Evolutionary conservation across 2,113 vertebrate species (phyloP), one percentile per base, ranked within the genome.

Genomic region (Aythya baeri): DNA sequence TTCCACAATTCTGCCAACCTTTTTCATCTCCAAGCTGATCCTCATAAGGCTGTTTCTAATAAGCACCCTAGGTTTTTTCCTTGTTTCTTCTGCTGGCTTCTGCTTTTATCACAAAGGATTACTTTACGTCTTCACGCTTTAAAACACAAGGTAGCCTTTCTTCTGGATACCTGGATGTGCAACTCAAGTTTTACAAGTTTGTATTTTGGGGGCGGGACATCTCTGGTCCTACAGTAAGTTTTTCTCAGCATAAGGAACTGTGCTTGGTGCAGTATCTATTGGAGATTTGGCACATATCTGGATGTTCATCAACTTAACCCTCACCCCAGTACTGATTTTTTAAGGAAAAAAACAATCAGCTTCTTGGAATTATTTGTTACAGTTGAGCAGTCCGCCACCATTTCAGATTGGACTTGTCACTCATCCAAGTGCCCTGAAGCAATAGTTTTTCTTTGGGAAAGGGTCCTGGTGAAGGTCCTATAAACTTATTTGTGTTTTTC

Each of bases 371-470:
- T 79, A 43, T 73, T 91, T 94, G 57, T 88, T 77, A 11, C 31
- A 83, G 17, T 78, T 2, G 25, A 73, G 4, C 61, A 57, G 62
- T 67, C 70, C 70, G 20, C 94, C 80, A 63, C 38, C 83, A 71
- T 94, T 86, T 81, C 83, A 89, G 62, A 84, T 7, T 26, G 15
- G 25, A 49, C 84, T 89, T 95, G 66, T 86, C 86, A 72, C 58
- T 75, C 36, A 72, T 84, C 62, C 80, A 86, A 93, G 66, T 75
- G 54, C 91, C 70, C 66, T 65, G 74, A 82, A 77, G 61, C 74
- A 89, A 9, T 65, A 59, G 59, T 72, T 88, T 31, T 25, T 43
- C 54, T 71, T 77, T 61, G 41, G 8, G 50, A 32, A 43, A 95
- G 58, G 76, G 54, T 65, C 57, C 52, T 75, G 38, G 36, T 38